Evolutionary conservation across 2,113 vertebrate genomes (phyloP).

Genomic region (Ceratotherium simum): DNA sequence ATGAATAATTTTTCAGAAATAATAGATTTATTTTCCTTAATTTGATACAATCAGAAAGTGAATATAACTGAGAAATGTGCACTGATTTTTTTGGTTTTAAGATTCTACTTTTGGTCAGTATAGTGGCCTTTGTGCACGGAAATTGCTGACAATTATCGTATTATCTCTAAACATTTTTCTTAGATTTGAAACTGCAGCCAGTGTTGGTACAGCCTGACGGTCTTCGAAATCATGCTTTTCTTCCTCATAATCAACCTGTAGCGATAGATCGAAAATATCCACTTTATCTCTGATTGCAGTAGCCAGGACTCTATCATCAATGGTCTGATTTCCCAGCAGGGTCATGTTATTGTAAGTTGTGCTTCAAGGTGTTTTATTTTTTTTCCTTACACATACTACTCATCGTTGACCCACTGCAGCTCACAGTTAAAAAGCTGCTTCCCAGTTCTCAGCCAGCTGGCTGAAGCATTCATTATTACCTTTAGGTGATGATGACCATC

Average conservation of each 20-base stretch:
- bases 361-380: background rate
- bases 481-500: background rate
- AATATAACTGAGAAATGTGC: background rate
- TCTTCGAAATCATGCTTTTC: constrained; percentile 33
- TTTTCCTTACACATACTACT: background rate
- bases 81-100: background rate
- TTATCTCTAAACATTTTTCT: background rate
- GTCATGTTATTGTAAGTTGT: background rate
- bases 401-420: background rate
- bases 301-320: background rate
- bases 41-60: background rate
- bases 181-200: background rate
- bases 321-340: background rate
- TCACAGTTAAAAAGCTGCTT: background rate
- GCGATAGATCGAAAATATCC: background rate
- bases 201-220: background rate
- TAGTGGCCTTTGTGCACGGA: background rate
- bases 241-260: background rate
- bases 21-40: background rate
- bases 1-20: background rate
- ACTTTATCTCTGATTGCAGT: background rate
- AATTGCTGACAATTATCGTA: background rate
- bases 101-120: background rate
- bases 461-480: background rate
- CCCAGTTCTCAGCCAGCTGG: too few relatives aligned